These are phyloP conservation scores for Chaetodon trifasciatus DNA, from an alignment of 2,797 vertebrate genomes.

Conservation along the genomic window DNA sequence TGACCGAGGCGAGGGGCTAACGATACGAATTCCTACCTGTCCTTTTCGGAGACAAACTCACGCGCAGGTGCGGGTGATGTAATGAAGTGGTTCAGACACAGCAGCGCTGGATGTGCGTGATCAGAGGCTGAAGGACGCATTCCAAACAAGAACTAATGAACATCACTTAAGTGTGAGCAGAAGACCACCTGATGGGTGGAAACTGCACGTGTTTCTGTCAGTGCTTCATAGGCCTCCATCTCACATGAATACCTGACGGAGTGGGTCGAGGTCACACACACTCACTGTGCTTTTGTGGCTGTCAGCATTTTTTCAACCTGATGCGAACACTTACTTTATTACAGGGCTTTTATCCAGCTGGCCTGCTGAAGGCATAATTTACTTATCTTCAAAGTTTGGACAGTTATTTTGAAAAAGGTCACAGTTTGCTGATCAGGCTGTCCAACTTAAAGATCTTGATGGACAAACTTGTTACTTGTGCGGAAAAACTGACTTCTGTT, in stretches of 20 bases:
- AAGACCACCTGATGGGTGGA: conserved; percentile 34
- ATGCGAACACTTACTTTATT: conserved; percentile 52
- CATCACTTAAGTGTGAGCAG: not conserved
- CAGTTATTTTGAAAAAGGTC: conserved; percentile 25
- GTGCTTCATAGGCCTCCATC: not conserved
- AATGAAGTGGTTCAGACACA: not conserved
- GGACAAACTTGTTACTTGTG: not conserved
- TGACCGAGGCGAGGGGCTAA: not conserved
- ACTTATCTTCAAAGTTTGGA: conserved; percentile 32
- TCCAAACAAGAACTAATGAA: conserved; percentile 3
- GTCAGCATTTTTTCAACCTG: conserved; percentile 38
- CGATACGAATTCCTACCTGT: rapidly evolving
- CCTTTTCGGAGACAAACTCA: not conserved
- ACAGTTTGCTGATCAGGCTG: conserved; percentile 35
- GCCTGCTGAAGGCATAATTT: conserved; percentile 11
- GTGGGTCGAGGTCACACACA: not conserved
- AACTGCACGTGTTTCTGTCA: conserved; percentile 12
- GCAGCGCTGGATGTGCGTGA: not conserved
- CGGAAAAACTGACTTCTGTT: not conserved
- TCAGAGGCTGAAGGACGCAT: not conserved
- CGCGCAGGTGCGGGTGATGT: not conserved
- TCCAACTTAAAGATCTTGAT: conserved; percentile 7
- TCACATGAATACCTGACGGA: not conserved
- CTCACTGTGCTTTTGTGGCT: not conserved
- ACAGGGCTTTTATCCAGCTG: conserved; percentile 56